phyloP scores from a whole-genome alignment of 2,888 invertebrate species.

The Harpagoxenus sublaevis region DNA sequence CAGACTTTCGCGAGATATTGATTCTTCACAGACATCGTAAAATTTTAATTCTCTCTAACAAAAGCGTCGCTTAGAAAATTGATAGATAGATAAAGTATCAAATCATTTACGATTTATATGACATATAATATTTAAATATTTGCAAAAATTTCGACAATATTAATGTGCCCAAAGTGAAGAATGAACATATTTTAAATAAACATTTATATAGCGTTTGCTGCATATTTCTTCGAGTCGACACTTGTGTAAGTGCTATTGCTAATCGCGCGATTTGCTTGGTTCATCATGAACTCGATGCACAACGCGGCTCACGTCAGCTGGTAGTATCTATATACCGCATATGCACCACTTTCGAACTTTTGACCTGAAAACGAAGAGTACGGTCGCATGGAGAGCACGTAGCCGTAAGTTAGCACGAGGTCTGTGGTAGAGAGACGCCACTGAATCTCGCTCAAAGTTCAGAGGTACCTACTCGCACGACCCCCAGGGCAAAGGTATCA shows the following conservation, averaged over 20 bases:
- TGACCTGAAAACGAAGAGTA: slow-evolving; percentile 70
- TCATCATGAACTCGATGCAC: slow-evolving; percentile 46
- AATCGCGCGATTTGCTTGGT: slow-evolving; percentile 12
- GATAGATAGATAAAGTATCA: background rate
- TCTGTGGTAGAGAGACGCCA: slow-evolving; percentile 53
- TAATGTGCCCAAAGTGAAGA: background rate
- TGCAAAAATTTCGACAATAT: background rate
- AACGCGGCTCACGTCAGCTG: slow-evolving; percentile 44
- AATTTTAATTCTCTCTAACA: background rate
- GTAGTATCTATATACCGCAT: slow-evolving; percentile 48
- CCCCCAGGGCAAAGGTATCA: slow-evolving; percentile 46
- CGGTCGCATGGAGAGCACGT: slow-evolving; percentile 63
- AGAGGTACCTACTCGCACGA: slow-evolving; percentile 37
- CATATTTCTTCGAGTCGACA: background rate
- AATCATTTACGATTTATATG: background rate
- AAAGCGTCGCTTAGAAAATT: background rate
- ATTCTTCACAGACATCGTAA: background rate
- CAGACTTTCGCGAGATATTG: background rate
- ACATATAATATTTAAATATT: background rate
- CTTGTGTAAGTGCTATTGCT: background rate
- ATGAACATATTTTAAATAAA: background rate
- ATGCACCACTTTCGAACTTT: slow-evolving; percentile 75
- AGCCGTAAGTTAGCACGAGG: slow-evolving; percentile 64
- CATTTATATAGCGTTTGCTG: background rate
- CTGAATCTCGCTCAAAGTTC: slow-evolving; percentile 68